phyloP scores from a whole-genome alignment of 2,888 invertebrate species.

The Myopa testacea region DNA sequence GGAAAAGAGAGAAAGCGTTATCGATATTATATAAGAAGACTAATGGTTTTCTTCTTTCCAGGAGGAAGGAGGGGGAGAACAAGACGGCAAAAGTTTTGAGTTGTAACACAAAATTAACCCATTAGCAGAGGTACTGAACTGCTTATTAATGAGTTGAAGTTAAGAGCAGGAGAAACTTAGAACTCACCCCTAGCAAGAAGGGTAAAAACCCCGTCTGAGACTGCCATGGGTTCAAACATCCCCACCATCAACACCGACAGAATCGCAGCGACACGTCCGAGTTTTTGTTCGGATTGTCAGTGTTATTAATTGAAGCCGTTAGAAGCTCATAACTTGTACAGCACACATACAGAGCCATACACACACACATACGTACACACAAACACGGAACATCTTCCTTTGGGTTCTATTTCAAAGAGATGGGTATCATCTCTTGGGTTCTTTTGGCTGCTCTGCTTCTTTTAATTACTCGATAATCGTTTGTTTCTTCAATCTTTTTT shows the following conservation, averaged over 20 bases:
- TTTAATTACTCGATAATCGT: conserved; percentile 31
- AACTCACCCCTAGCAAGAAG: neutral
- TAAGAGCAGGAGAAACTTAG: neutral
- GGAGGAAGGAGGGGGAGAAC: neutral
- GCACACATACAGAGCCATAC: neutral
- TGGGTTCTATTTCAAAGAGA: neutral
- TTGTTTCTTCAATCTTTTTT: conserved; percentile 33
- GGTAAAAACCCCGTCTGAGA: too few species aligned
- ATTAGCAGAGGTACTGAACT: conserved; percentile 44
- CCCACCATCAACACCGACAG: neutral
- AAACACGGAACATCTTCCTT: neutral
- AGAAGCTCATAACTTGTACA: conserved; percentile 46
- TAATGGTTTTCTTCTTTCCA: neutral
- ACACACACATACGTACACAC: neutral
- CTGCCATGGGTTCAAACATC: neutral
- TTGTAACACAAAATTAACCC: conserved; percentile 48
- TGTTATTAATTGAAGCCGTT: conserved; percentile 58
- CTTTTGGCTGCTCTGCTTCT: conserved; percentile 4
- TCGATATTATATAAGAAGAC: conserved; percentile 40
- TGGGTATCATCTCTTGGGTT: neutral
- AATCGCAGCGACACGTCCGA: conserved; percentile 1
- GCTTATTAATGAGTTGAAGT: conserved; percentile 48
- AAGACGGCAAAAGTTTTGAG: conserved; percentile 18
- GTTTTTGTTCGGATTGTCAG: conserved; percentile 61
- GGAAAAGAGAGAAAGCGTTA: neutral